Conservation (phyloP, 1,140 invertebrate genomes). For the Oscheius sp. region DNA sequence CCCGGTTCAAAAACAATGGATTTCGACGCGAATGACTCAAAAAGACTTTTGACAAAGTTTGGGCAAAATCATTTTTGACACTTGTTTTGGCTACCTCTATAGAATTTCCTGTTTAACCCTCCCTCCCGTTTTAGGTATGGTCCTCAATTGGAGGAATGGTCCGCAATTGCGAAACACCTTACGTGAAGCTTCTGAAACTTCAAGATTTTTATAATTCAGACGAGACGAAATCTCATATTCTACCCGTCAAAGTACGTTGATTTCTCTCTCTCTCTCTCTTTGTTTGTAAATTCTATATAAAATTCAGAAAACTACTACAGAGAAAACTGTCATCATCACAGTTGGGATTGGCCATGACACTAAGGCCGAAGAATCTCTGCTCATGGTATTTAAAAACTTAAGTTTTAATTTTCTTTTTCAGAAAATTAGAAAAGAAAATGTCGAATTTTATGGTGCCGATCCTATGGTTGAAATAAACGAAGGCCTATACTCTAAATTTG, state of each 20-base stretch:
- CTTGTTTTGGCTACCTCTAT: no score
- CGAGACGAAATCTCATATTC: not conserved
- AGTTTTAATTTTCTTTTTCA: not conserved
- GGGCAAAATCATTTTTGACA: no score
- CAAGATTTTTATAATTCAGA: not conserved
- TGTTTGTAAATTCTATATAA: not conserved
- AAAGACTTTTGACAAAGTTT: no score
- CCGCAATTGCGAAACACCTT: not conserved
- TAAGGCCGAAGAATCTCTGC: not conserved
- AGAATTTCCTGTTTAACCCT: not conserved
- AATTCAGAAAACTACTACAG: not conserved
- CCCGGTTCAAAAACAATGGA: no score
- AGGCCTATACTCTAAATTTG: slow-evolving; percentile 15
- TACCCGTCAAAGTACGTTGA: not conserved
- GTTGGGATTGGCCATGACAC: slow-evolving; percentile 19
- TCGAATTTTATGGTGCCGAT: slow-evolving; percentile 22
- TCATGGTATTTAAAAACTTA: not conserved
- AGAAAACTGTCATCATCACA: slow-evolving; percentile 2
- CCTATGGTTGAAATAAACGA: slow-evolving; percentile 4
- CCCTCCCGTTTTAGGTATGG: not conserved
- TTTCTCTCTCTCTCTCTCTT: no score
- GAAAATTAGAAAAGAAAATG: not conserved
- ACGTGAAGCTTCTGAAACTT: not conserved
- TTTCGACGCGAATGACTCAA: no score
- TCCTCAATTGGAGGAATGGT: not conserved